Percentiles rank a stretch among this genome's conserved stretches.
phyloP scores from a whole-genome alignment of 2,113 vertebrate species.

The Ciconia maguari region DNA sequence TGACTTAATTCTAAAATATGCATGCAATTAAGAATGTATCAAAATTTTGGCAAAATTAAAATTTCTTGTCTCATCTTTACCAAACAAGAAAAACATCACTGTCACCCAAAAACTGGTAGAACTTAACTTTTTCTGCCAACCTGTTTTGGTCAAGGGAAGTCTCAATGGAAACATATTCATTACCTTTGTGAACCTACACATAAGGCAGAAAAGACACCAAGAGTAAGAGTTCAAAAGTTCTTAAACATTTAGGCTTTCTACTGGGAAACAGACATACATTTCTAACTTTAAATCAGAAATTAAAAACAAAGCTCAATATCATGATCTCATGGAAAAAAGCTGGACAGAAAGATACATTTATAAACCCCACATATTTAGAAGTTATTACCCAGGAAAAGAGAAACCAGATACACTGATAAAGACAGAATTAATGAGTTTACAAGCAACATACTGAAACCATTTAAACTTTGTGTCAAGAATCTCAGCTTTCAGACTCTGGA shows the following conservation, averaged over 20 bases:
- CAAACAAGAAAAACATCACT: background rate
- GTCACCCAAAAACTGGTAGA: background rate
- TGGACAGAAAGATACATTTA: slow-evolving; percentile 35
- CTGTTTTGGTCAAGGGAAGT: background rate
- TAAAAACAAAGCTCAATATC: background rate
- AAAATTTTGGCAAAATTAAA: background rate
- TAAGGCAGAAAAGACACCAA: background rate
- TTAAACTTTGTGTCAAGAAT: background rate
- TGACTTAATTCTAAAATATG: background rate
- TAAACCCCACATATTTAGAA: slow-evolving; percentile 20
- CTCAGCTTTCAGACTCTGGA: slow-evolving; percentile 38
- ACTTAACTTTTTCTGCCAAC: background rate
- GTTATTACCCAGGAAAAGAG: slow-evolving; percentile 33
- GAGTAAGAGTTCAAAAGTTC: background rate
- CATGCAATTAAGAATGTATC: background rate
- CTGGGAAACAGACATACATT: background rate
- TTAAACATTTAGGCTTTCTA: background rate
- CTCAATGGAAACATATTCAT: background rate
- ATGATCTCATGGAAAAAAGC: slow-evolving; percentile 13
- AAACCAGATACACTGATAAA: slow-evolving; percentile 43
- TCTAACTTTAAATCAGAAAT: slow-evolving; percentile 10
- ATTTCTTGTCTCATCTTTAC: background rate
- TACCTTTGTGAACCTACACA: background rate
- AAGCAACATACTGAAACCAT: slow-evolving; percentile 28
- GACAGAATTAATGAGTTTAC: slow-evolving; percentile 36